A percentile compares a stretch with the other conserved stretches of the same genome.
Conservation (phyloP, 2,888 invertebrate species). For the Cantharis flavilabris region DNA sequence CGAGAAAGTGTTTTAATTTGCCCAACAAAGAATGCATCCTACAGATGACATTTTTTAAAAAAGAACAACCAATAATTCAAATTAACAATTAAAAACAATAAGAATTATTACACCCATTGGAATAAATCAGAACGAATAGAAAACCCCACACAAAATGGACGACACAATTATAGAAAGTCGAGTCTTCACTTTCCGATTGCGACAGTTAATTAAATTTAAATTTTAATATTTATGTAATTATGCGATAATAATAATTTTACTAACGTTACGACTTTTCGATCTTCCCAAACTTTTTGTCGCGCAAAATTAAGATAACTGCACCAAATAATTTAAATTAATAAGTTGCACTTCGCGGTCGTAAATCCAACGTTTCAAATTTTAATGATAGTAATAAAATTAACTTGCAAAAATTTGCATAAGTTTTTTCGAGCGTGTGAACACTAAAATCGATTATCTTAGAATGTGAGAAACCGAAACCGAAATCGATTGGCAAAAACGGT, state of each 20-base stretch:
- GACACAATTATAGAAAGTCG: conserved; percentile 3
- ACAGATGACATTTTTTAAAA: conserved; percentile 2
- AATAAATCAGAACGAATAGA: conserved; percentile 6
- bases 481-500: background rate
- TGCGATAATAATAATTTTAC: background rate
- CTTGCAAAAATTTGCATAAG: background rate
- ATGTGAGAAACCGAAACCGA: background rate
- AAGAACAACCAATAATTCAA: conserved; percentile 8
- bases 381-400: background rate
- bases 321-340: background rate
- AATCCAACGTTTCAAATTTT: background rate
- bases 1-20: conserved; percentile 11
- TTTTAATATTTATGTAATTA: background rate
- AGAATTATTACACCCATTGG: conserved; percentile 7
- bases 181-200: conserved; percentile 4
- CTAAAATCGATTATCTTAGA: background rate
- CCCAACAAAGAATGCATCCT: conserved; percentile 9
- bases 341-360: background rate
- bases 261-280: background rate
- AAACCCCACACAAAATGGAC: conserved; percentile 6
- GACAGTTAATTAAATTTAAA: conserved; percentile 4
- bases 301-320: background rate
- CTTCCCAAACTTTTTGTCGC: background rate
- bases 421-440: background rate
- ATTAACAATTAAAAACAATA: conserved; percentile 9